Conservation (phyloP, 2,888 invertebrate genomes). For the Apotomis capreana region DNA sequence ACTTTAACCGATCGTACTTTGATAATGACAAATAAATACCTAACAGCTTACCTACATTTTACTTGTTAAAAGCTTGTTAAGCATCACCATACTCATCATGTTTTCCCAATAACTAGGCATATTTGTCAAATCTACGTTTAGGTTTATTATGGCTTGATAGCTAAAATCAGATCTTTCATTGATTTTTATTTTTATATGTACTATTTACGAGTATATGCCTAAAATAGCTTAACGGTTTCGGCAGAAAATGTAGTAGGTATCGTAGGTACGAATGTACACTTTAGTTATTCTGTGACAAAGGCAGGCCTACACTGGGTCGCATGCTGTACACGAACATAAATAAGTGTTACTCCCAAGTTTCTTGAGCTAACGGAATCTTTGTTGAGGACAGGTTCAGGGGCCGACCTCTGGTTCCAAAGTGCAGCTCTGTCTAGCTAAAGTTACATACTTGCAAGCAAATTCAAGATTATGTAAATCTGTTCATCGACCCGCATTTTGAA, state of each 20-base stretch:
- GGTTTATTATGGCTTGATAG: too few relatives aligned
- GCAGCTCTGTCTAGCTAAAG: conserved; percentile 30
- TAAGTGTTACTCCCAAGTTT: conserved; percentile 44
- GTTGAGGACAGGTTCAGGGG: conserved; percentile 59
- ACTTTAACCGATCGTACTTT: too few relatives aligned
- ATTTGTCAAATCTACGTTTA: too few relatives aligned
- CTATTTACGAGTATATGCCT: too few relatives aligned
- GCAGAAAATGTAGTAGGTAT: neutral
- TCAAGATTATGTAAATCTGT: conserved; percentile 23
- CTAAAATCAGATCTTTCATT: too few relatives aligned
- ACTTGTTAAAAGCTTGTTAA: too few relatives aligned
- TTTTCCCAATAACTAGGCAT: too few relatives aligned
- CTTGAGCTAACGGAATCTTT: conserved; percentile 60
- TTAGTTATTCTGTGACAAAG: conserved; percentile 15
- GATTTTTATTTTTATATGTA: too few relatives aligned
- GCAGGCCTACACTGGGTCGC: conserved; percentile 35
- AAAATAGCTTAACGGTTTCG: too few relatives aligned
- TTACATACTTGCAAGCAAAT: conserved; percentile 15
- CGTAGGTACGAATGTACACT: neutral
- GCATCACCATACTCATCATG: too few relatives aligned
- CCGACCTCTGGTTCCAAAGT: conserved; percentile 42
- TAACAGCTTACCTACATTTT: too few relatives aligned
- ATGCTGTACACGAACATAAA: conserved; percentile 15
- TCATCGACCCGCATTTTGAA: conserved; percentile 12
- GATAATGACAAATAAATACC: too few relatives aligned